These are phyloP conservation scores for Dolomedes plantarius DNA, from an alignment of 2,888 invertebrate genomes.

Conservation along the genomic window DNA sequence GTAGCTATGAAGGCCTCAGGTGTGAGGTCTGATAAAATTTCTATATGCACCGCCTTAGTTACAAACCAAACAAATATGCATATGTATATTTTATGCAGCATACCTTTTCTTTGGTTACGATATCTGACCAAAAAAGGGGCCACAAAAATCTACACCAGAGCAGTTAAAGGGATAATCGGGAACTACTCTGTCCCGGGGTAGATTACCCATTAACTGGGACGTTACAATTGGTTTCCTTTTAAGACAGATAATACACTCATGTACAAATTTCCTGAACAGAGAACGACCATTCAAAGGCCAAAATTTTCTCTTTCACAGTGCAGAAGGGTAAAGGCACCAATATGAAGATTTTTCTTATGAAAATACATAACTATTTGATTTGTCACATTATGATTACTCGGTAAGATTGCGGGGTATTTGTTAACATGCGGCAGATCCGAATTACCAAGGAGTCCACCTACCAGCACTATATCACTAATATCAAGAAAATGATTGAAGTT, in stretches of 20 bases:
- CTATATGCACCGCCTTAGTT: no score
- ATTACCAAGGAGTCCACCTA: conserved; percentile 9
- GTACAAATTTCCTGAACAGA: background rate
- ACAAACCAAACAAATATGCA: no score
- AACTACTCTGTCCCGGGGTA: no score
- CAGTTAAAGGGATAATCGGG: no score
- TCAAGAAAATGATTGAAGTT: conserved; percentile 15
- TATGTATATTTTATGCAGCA: no score
- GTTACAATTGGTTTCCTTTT: no score
- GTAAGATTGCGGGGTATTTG: background rate
- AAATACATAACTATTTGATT: background rate
- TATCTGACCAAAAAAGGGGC: no score
- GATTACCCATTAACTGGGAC: no score
- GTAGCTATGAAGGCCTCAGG: no score
- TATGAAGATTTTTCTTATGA: background rate
- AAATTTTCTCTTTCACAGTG: background rate
- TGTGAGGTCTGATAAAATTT: no score
- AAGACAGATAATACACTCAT: background rate
- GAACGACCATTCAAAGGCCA: background rate
- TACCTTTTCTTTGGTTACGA: no score
- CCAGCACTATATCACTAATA: conserved; percentile 10
- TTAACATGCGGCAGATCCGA: background rate
- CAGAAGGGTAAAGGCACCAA: background rate
- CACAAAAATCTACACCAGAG: no score
- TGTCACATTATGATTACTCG: conserved; percentile 6